Percentiles rank a stretch among this genome's conserved stretches.
These are phyloP conservation scores for Athene noctua DNA, from an alignment of 2,113 vertebrate genomes.

Conservation along the genomic window DNA sequence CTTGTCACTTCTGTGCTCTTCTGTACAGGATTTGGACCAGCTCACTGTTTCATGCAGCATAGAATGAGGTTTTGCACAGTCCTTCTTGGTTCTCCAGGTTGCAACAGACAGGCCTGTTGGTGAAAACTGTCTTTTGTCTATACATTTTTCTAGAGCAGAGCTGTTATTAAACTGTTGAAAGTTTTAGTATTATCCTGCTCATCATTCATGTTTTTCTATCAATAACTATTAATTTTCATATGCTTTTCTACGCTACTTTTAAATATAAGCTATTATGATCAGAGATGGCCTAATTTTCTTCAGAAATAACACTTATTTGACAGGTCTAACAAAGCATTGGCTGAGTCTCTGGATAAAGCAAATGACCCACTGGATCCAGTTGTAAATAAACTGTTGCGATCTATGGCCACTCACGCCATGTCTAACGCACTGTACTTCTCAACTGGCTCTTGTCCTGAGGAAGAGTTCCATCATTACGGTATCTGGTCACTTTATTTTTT, in stretches of 20 bases:
- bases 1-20: not conserved
- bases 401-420: conserved; percentile 96
- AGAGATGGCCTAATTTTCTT: not conserved
- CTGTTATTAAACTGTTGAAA: not conserved
- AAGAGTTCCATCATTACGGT: conserved; percentile 91
- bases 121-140: not conserved
- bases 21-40: not conserved
- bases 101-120: not conserved
- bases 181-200: not conserved
- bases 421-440: conserved; percentile 93
- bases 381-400: conserved; percentile 86
- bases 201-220: not conserved
- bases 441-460: conserved; percentile 78
- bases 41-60: not conserved
- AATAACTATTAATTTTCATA: not conserved
- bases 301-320: not conserved
- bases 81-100: not conserved
- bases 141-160: not conserved
- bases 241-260: not conserved
- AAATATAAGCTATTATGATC: not conserved
- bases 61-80: not conserved
- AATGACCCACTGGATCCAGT: conserved; percentile 83
- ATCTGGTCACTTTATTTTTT: not conserved
- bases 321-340: conserved; percentile 92
- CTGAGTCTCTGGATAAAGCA: conserved; percentile 88